Evolutionary conservation across 2,888 invertebrate species (phyloP), one percentile per base, ranked within the genome.

Genomic region (Phortica magna): DNA sequence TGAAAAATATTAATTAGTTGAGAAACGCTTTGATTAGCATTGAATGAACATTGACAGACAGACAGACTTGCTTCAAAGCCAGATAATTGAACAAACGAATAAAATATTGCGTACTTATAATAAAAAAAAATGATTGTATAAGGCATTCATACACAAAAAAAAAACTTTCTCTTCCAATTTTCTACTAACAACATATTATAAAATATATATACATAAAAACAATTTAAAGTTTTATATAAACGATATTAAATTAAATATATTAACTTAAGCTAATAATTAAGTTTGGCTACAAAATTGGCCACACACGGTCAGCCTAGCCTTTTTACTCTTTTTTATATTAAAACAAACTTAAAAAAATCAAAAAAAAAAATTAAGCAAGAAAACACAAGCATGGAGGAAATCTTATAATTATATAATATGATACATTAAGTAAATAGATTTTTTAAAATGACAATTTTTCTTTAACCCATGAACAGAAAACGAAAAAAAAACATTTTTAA

Each of bases 141-240:
- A 41, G 42, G 67, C n/a, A 31, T 42, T 48, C 19, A 19, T 70
- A 77, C 64, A 59, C 71, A 76, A 68, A 39, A 71, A 71, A 68
- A 9, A 22, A 59, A 81, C 82, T 83, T 85, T 81, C 83, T 86
- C 85, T 83, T 85, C 85, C 84, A 86, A 82, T 55, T 83, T 81
- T 80, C 81, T 81, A 80, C 80, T 74, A 79, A 55, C 41, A 53
- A 61, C 43, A 57, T 41, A 67, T 61, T 42, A 67, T 14, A 67
- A 67, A 41, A 61, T 70, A 70, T 14, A 68, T 17, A 42, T 70
- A 64, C 7, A 68, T 48, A 74, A 61, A 19, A 19, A 17, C 43
- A 17, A 67, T 7, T n/a, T 31, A 31, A 17, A 70, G 22, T 14
- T 19, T 53, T 71, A 55, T 53, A 55, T 55, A 43, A 48, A 2